phyloP scores from a whole-genome alignment of 2,113 vertebrate species.

The Atractosteus spatula region DNA sequence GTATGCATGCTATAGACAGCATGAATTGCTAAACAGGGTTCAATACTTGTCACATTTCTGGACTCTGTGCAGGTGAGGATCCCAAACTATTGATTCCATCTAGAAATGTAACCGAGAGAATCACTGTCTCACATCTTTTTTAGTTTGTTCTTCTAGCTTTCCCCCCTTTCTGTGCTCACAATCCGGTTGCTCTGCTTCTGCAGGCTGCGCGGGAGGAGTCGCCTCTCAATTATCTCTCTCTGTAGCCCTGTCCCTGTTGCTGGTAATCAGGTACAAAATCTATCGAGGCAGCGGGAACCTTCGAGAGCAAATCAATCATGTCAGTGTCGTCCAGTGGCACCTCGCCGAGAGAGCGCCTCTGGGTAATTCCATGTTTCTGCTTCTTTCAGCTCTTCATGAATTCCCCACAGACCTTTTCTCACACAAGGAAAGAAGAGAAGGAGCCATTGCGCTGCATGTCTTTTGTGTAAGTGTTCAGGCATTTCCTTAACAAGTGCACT shows the following conservation, averaged over 20 bases:
- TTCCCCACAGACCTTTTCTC: constrained; percentile 92
- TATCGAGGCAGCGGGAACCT: background rate
- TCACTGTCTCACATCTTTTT: no score
- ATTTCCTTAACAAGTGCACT: background rate
- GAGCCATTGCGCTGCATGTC: constrained; percentile 85
- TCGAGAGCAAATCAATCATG: background rate
- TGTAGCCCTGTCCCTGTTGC: background rate
- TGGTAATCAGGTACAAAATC: background rate
- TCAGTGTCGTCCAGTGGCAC: background rate
- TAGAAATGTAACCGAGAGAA: no score
- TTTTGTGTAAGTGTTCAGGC: constrained; percentile 80
- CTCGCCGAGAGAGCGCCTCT: background rate
- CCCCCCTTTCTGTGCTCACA: background rate
- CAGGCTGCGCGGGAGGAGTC: background rate
- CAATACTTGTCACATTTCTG: no score
- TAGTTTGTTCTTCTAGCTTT: no score
- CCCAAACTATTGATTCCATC: no score
- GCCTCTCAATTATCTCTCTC: background rate
- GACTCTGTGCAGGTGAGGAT: no score
- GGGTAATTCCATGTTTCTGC: constrained; percentile 27
- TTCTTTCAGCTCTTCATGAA: constrained; percentile 84
- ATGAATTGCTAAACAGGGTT: no score
- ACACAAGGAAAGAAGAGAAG: constrained; percentile 78
- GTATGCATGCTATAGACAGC: no score
- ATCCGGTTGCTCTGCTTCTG: background rate